A percentile compares a stretch with the other conserved stretches of the same genome.
Evolutionary conservation across 1,140 invertebrate species (phyloP).

Genomic region (Charaxes varanes): DNA sequence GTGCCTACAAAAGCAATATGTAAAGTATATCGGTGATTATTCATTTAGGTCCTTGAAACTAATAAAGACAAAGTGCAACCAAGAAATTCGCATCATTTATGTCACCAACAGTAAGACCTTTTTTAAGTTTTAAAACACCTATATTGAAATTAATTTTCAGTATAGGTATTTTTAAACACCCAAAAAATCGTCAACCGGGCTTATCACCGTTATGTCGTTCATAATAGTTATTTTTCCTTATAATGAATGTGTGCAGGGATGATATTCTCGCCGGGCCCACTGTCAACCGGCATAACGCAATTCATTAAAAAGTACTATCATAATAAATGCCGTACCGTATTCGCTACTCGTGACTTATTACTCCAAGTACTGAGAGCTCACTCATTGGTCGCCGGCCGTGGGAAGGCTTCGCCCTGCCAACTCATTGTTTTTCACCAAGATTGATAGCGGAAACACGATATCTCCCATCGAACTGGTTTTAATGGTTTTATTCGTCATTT

Average conservation of each 20-base stretch:
- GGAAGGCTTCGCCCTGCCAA: slow-evolving; percentile 24
- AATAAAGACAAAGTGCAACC: too few species aligned
- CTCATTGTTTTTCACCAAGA: slow-evolving; percentile 48
- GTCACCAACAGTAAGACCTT: too few species aligned
- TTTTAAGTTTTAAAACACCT: too few species aligned
- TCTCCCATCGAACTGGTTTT: slow-evolving; percentile 39
- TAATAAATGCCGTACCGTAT: slow-evolving; percentile 3
- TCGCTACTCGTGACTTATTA: slow-evolving; percentile 18
- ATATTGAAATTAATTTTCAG: too few species aligned
- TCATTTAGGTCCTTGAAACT: too few species aligned
- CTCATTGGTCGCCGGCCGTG: slow-evolving; percentile 28
- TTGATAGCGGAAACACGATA: slow-evolving; percentile 56
- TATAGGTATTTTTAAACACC: too few species aligned
- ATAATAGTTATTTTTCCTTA: slow-evolving; percentile 1
- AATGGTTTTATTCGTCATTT: slow-evolving; percentile 52
- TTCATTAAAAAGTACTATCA: slow-evolving; percentile 13
- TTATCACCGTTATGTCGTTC: background rate
- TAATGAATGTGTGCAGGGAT: slow-evolving; percentile 3
- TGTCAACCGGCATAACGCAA: background rate
- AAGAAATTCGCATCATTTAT: too few species aligned
- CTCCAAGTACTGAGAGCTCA: slow-evolving; percentile 2
- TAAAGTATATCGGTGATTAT: too few species aligned
- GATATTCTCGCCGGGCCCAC: slow-evolving; percentile 1
- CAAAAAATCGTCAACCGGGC: too few species aligned
- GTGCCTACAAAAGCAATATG: too few species aligned